Percentiles rank a stretch among this genome's conserved stretches.
These are phyloP conservation scores for Merodon equestris DNA, from an alignment of 2,888 invertebrate genomes.

Conservation along the genomic window DNA sequence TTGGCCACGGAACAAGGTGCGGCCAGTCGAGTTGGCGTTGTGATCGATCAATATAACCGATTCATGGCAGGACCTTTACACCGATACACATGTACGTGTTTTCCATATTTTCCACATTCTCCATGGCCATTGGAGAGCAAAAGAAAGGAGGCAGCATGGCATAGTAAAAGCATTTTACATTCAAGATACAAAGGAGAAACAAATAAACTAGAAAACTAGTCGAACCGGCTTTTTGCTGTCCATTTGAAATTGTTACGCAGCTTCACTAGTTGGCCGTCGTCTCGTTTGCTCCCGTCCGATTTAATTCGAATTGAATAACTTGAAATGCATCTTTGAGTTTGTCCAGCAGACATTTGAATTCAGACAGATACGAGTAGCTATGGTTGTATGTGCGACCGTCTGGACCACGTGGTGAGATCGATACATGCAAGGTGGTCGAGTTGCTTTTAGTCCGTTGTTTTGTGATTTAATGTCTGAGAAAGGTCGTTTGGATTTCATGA, in stretches of 20 bases:
- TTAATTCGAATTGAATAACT: slow-evolving; percentile 32
- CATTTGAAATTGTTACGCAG: slow-evolving; percentile 34
- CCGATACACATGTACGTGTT: too few relatives aligned
- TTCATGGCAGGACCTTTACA: too few relatives aligned
- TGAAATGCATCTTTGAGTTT: slow-evolving; percentile 36
- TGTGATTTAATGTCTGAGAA: slow-evolving; percentile 5
- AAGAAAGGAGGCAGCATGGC: slow-evolving; percentile 2
- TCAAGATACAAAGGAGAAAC: background rate
- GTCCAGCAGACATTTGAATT: background rate
- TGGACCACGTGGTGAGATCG: slow-evolving; percentile 13
- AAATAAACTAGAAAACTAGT: slow-evolving; percentile 34
- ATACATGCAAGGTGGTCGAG: slow-evolving; percentile 22
- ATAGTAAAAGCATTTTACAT: slow-evolving; percentile 1
- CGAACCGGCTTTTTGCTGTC: slow-evolving; percentile 57
- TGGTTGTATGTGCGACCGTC: background rate
- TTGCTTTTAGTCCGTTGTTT: background rate
- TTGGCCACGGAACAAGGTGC: too few relatives aligned
- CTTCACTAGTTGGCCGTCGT: background rate
- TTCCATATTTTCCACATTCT: too few relatives aligned
- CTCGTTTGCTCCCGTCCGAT: slow-evolving; percentile 3
- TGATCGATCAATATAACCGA: too few relatives aligned
- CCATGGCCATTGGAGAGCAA: too few relatives aligned
- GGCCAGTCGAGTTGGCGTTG: too few relatives aligned
- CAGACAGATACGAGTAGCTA: background rate
- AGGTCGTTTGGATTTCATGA: slow-evolving; percentile 11